These are phyloP conservation scores for Dendrolimus houi DNA, from an alignment of 2,888 invertebrate genomes.

Conservation along the genomic window DNA sequence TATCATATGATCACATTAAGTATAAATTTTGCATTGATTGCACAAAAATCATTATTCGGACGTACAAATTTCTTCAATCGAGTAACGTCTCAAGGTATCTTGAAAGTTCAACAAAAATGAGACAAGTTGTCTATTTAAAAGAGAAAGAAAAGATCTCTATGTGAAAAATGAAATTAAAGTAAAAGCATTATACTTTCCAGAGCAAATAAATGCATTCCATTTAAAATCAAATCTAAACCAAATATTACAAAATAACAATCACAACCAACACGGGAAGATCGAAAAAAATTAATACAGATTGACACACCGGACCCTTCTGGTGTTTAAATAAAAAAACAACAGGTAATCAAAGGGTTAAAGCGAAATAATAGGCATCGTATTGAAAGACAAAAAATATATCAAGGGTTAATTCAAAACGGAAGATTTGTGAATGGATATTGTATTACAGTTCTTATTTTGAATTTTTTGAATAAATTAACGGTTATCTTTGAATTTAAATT, in stretches of 20 bases:
- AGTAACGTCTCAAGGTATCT: too few relatives aligned
- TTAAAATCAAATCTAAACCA: conserved; percentile 11
- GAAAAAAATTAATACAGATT: conserved; percentile 42
- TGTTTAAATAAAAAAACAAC: conserved; percentile 40
- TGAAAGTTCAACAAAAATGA: too few relatives aligned
- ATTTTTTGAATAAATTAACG: conserved; percentile 23
- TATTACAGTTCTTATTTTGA: conserved; percentile 13
- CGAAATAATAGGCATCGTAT: conserved; percentile 35
- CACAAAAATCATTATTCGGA: too few relatives aligned
- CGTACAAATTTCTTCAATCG: too few relatives aligned
- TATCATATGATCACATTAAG: too few relatives aligned
- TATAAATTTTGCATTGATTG: too few relatives aligned
- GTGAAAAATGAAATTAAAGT: too few relatives aligned
- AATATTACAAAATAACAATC: conserved; percentile 40
- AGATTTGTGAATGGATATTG: conserved; percentile 34
- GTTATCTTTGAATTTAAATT: conserved; percentile 24
- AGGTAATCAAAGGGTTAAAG: conserved; percentile 67
- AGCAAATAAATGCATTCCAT: too few relatives aligned
- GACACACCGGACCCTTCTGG: conserved; percentile 51
- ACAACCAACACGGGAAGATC: conserved; percentile 17
- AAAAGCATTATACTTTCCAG: too few relatives aligned
- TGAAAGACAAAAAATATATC: conserved; percentile 42
- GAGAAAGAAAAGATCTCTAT: too few relatives aligned
- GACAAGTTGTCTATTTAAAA: too few relatives aligned
- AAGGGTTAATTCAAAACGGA: conserved; percentile 49